Percentiles rank a stretch among this genome's conserved stretches.
Evolutionary conservation across 2,888 invertebrate genomes (phyloP).

Genomic region (Andrena camellia): DNA sequence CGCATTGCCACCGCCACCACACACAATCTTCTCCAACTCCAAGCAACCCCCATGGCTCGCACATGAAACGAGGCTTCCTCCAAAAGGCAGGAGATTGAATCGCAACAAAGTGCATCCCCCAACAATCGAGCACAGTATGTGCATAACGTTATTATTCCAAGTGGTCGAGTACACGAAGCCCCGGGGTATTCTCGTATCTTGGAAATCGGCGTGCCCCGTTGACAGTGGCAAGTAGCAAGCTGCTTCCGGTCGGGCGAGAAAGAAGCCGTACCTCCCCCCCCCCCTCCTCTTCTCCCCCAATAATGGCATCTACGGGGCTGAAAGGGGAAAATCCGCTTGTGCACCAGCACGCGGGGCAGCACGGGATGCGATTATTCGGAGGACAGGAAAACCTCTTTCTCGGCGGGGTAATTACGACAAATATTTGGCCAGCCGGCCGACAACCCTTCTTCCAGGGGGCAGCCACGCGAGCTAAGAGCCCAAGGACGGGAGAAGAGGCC

Average conservation of each 20-base stretch:
- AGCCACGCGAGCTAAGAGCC: conserved; percentile 81
- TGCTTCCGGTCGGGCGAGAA: conserved; percentile 73
- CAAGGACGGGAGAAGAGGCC: conserved; percentile 29
- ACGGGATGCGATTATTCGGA: conserved; percentile 55
- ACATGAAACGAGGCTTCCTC: too few relatives aligned
- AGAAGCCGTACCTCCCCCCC: too few relatives aligned
- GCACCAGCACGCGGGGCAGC: conserved; percentile 11
- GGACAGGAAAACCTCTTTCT: conserved; percentile 60
- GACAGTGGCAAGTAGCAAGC: conserved; percentile 47
- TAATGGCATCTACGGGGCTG: conserved; percentile 49
- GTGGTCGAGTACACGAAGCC: conserved; percentile 68
- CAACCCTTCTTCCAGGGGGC: conserved; percentile 81
- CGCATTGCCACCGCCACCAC: too few relatives aligned
- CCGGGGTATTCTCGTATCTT: conserved; percentile 18
- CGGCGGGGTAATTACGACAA: conserved; percentile 82
- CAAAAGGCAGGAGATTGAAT: too few relatives aligned
- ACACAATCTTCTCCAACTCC: too few relatives aligned
- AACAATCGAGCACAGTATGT: too few relatives aligned
- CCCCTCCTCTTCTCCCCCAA: not conserved
- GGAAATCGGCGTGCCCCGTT: conserved; percentile 44
- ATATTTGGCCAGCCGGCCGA: conserved; percentile 84
- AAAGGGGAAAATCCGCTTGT: conserved; percentile 72
- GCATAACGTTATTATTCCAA: conserved; percentile 81
- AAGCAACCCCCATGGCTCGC: too few relatives aligned
- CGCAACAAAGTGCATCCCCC: too few relatives aligned